A percentile compares a stretch with the other conserved stretches of the same genome.
These are phyloP conservation scores for Diploptera punctata DNA, from an alignment of 2,888 invertebrate genomes.

Conservation along the genomic window DNA sequence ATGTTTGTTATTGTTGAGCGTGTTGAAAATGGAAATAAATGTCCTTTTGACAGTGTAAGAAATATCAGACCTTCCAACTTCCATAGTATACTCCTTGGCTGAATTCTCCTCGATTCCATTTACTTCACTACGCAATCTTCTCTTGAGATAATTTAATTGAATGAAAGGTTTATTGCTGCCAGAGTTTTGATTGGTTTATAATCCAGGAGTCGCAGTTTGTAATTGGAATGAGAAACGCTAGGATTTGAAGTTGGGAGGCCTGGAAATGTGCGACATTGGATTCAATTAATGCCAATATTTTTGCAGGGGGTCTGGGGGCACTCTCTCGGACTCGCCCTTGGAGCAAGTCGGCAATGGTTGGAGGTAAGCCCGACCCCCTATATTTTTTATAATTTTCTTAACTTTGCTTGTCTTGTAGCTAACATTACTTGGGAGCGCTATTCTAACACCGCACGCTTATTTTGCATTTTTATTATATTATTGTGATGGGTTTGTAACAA, in stretches of 20 bases:
- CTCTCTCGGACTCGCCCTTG: slow-evolving; percentile 59
- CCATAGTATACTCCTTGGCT: too few relatives aligned
- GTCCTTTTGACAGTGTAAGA: too few relatives aligned
- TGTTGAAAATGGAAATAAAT: too few relatives aligned
- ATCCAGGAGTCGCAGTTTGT: not conserved
- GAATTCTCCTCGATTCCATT: too few relatives aligned
- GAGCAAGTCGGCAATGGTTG: slow-evolving; percentile 62
- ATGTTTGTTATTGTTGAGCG: too few relatives aligned
- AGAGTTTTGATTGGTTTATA: too few relatives aligned
- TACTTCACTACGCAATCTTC: too few relatives aligned
- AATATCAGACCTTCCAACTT: too few relatives aligned
- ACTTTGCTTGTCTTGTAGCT: slow-evolving; percentile 13
- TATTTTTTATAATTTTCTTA: not conserved
- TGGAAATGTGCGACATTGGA: not conserved
- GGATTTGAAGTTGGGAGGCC: not conserved
- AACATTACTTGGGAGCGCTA: slow-evolving; percentile 12
- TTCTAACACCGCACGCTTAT: slow-evolving; percentile 8
- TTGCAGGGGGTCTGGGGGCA: slow-evolving; percentile 60
- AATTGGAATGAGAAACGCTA: not conserved
- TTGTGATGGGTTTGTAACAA: too few relatives aligned
- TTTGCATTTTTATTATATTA: not conserved
- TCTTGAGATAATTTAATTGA: too few relatives aligned
- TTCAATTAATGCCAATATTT: slow-evolving; percentile 37
- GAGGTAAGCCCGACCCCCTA: slow-evolving; percentile 56
- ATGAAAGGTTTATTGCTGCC: too few relatives aligned